These are phyloP conservation scores for Linnaemya vulpina DNA, from an alignment of 2,888 invertebrate species.

Conservation along the genomic window DNA sequence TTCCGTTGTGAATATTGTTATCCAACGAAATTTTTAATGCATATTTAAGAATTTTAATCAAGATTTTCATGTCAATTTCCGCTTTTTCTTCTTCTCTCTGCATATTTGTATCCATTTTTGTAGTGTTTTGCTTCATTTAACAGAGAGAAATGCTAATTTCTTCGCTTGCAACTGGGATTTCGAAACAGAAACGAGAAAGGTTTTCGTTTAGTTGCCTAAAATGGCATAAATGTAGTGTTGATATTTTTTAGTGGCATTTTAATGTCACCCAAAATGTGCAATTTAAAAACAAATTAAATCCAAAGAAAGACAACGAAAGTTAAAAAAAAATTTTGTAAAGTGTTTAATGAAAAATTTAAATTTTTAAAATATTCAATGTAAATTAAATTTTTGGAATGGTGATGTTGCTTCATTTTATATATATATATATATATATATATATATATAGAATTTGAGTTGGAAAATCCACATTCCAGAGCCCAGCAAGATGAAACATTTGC, in stretches of 20 bases:
- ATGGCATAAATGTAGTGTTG: conserved; percentile 79
- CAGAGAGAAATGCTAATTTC: conserved; percentile 9
- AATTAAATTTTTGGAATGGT: too few relatives aligned
- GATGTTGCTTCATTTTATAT: too few relatives aligned
- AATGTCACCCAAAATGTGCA: conserved; percentile 78
- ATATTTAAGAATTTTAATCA: conserved; percentile 82
- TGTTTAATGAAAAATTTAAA: not conserved
- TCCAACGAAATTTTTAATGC: conserved; percentile 57
- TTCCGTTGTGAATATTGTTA: conserved; percentile 56
- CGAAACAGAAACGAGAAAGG: conserved; percentile 17
- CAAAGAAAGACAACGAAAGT: conserved; percentile 33
- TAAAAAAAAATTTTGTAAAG: not conserved
- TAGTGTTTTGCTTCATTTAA: not conserved
- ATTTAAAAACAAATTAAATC: conserved; percentile 77
- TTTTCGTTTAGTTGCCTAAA: conserved; percentile 61
- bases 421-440: too few relatives aligned
- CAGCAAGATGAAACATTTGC: too few relatives aligned
- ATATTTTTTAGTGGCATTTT: conserved; percentile 79
- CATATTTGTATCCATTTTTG: conserved; percentile 4
- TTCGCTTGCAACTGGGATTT: conserved; percentile 21
- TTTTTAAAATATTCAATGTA: not conserved
- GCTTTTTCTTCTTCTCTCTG: not conserved
- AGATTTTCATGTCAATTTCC: conserved; percentile 77
- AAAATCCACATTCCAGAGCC: too few relatives aligned
- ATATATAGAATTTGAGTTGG: too few relatives aligned